A percentile compares a stretch with the other conserved stretches of the same genome.
phyloP scores from a whole-genome alignment of 2,113 vertebrate species.

The Uropsilus gracilis region DNA sequence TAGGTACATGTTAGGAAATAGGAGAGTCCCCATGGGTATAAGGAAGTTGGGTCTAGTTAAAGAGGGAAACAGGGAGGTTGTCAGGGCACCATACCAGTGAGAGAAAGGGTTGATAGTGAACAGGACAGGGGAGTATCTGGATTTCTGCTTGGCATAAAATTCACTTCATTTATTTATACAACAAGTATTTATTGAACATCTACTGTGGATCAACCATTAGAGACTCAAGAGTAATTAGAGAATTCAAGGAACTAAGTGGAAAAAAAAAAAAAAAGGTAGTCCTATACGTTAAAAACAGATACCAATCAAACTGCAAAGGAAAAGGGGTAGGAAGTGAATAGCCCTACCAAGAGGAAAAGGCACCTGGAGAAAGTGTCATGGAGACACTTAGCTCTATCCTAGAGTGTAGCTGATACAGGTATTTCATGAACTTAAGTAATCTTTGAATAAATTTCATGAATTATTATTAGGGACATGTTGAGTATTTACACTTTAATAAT shows the following conservation, averaged over 20 bases:
- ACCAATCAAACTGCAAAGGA: background rate
- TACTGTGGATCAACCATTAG: background rate
- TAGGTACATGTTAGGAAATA: background rate
- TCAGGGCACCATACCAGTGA: no score
- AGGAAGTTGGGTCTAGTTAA: background rate
- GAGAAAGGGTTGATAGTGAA: background rate
- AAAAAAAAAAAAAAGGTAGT: background rate
- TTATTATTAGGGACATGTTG: background rate
- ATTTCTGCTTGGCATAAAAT: background rate
- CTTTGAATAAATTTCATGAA: background rate
- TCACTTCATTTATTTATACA: background rate
- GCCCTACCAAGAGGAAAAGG: background rate
- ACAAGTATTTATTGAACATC: background rate
- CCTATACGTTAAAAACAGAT: background rate
- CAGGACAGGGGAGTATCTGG: background rate
- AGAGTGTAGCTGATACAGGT: background rate
- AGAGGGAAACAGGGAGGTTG: background rate
- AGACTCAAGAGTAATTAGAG: background rate
- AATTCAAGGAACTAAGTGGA: background rate
- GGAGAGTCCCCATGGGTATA: background rate
- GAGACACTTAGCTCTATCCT: background rate
- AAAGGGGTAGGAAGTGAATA: background rate
- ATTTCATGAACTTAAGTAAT: background rate
- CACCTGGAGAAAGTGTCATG: background rate
- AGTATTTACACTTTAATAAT: constrained; percentile 57